Percentiles rank a stretch among this genome's conserved stretches.
These are phyloP conservation scores for Meleagris gallopavo DNA, from an alignment of 2,113 vertebrate genomes.

Conservation along the genomic window DNA sequence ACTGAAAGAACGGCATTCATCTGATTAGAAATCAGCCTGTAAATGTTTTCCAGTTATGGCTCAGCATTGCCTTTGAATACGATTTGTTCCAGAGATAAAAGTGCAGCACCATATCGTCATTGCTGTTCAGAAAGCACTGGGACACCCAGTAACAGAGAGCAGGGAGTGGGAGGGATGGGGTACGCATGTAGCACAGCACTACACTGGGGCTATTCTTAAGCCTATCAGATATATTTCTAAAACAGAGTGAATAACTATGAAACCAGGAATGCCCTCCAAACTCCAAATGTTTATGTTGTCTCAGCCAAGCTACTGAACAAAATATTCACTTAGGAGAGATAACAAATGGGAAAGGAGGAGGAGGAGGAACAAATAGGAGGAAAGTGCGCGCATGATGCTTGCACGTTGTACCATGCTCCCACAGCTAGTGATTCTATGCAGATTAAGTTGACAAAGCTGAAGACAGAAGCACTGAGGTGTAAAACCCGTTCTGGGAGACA, in stretches of 20 bases:
- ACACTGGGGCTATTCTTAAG: background rate
- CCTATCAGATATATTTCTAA: background rate
- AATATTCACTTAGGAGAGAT: background rate
- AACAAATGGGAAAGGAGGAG: background rate
- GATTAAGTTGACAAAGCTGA: background rate
- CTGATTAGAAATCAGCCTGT: background rate
- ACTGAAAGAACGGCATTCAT: background rate
- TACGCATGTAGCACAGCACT: background rate
- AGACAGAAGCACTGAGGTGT: constrained; percentile 32
- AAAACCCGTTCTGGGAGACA: background rate
- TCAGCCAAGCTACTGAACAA: background rate
- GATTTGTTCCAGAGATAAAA: background rate
- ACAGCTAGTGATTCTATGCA: background rate
- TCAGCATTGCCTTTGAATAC: background rate
- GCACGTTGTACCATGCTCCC: background rate
- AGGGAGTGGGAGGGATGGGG: background rate
- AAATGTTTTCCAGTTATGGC: background rate
- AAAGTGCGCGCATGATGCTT: background rate
- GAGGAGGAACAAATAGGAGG: background rate
- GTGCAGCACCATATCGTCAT: rapidly evolving
- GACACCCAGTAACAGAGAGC: background rate
- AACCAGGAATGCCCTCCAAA: background rate
- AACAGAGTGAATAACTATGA: background rate
- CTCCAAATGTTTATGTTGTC: background rate
- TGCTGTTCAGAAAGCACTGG: background rate